Base-by-base conservation (phyloP, 1,140 invertebrate genomes). In the Agrypnia vestita region DNA sequence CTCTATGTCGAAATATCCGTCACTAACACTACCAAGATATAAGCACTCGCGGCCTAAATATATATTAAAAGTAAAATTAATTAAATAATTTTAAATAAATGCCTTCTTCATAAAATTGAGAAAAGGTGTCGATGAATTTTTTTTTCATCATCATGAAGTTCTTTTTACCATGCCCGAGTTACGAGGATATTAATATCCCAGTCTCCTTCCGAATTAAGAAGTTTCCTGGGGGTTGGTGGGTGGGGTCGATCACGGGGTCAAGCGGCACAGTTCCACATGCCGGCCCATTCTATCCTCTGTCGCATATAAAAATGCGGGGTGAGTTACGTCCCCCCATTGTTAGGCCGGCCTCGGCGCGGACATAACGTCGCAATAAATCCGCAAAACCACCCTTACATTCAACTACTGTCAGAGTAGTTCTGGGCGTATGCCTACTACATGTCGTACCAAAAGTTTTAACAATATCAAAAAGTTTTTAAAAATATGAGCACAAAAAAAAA, bases 301-400 rank as follows among this genome's bases (percentile, higher is more conserved):
- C n/a, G n/a, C 17, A 59, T 69, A 69, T 69, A 69, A 49, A 49
- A 69, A 46, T 46, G 1, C 6, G n/a, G 35, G 7, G 44, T 69
- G 64, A 69, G 64, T 69, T 69, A 69, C 64, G 46, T 46, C 64
- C 44, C 64, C 19, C 25, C 44, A 69, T 69, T 69, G 64, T 69
- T 44, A 25, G 43, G n/a, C 64, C 44, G 64, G 64, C 46, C 64
- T 69, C 46, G 9, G 64, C 64, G 44, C 35, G 43, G 64, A 69
- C 64, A 69, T 69, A 69, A 69, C 46, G 64, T 49, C 15, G 44
- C 64, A 46, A 69, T 69, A 69, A 69, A 69, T 69, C 44, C 44
- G n/a, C 43, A 69, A n/a, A 69, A 69, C 64, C 44, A 43, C 64
- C 44, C 64, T 69, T 69, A 69, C 64, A 69, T 69, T 69, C 64